These are phyloP conservation scores for Eurystomus gularis DNA, from an alignment of 2,113 vertebrate species.

Conservation along the genomic window DNA sequence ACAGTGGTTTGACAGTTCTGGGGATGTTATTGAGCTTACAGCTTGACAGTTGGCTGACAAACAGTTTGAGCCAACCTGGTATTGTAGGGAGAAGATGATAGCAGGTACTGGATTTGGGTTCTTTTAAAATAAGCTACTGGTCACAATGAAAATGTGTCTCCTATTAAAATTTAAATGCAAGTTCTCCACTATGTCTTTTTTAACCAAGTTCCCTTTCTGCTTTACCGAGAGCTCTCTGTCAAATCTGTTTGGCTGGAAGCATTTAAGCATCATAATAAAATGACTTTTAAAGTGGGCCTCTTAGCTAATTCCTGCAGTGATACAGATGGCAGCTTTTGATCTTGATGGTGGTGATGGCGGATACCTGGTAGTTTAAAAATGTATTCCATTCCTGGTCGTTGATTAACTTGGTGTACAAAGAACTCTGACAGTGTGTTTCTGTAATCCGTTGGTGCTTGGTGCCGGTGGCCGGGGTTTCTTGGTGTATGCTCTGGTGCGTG, in stretches of 20 bases:
- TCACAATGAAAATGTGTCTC: background rate
- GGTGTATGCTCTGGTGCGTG: fast-evolving
- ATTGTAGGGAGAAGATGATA: background rate
- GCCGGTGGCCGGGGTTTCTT: background rate
- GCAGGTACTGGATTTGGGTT: background rate
- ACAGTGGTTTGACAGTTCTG: background rate
- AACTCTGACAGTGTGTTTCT: fast-evolving
- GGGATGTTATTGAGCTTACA: background rate
- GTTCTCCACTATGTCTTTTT: background rate
- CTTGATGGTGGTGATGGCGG: background rate
- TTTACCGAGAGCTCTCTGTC: background rate
- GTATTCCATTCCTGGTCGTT: background rate
- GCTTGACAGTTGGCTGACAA: background rate
- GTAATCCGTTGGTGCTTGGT: background rate
- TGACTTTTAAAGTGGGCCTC: background rate
- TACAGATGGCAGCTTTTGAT: background rate
- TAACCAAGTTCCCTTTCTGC: background rate
- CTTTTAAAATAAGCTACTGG: background rate
- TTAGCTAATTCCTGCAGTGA: background rate
- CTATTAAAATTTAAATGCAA: background rate
- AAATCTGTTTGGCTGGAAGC: background rate
- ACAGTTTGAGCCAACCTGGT: background rate
- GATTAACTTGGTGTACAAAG: background rate
- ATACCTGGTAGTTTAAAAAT: background rate
- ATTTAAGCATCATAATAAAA: background rate